Evolutionary conservation across 2,113 vertebrate species (phyloP).

Genomic region (Rhinogobius similis): DNA sequence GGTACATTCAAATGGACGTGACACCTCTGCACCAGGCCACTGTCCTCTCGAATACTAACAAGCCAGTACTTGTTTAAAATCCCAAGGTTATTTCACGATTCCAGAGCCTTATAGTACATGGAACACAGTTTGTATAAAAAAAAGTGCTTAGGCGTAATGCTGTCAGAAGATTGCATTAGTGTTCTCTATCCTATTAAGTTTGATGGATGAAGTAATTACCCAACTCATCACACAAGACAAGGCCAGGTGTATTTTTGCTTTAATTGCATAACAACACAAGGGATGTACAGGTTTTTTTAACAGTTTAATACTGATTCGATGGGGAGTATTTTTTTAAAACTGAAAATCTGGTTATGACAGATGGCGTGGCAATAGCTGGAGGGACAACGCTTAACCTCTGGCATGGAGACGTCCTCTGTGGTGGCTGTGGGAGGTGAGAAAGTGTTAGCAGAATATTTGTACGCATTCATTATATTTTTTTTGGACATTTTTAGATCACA

Average conservation of each 20-base stretch:
- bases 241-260: conserved; percentile 1
- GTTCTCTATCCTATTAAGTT: background rate
- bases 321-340: conserved; percentile 16
- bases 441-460: conserved; percentile 15
- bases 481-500: background rate
- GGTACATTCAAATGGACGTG: conserved; percentile 40
- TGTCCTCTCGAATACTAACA: conserved; percentile 13
- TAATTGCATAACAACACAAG: conserved; percentile 8
- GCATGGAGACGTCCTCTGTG: conserved; percentile 18
- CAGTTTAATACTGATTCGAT: conserved; percentile 11
- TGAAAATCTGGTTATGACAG: conserved; percentile 44
- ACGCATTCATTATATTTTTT: background rate
- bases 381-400: conserved; percentile 39
- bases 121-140: conserved; percentile 8
- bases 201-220: conserved; percentile 17
- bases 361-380: conserved; percentile 33
- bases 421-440: background rate
- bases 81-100: conserved; percentile 40
- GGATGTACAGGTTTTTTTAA: conserved; percentile 25
- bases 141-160: conserved; percentile 30
- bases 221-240: conserved; percentile 12
- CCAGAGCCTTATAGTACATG: background rate
- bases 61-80: conserved; percentile 25
- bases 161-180: conserved; percentile 2
- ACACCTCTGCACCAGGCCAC: conserved; percentile 32